These are phyloP conservation scores for Luidia sarsii DNA, from an alignment of 53 echinoderm and acorn worm species.

Conservation along the genomic window DNA sequence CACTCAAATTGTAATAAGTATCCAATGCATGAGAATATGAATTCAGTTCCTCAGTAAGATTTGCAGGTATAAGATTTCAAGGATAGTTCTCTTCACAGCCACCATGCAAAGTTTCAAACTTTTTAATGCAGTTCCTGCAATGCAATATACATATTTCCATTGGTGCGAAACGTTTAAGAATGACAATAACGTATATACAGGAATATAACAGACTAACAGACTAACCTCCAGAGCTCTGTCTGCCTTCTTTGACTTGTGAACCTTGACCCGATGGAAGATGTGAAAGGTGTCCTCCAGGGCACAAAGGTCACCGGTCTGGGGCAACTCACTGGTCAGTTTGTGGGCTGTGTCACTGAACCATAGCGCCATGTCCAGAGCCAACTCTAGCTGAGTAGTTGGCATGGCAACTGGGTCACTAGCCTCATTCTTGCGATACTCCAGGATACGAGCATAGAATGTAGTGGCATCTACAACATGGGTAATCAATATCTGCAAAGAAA, in stretches of 20 bases:
- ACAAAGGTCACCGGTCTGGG: conserved; percentile 56
- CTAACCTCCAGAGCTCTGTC: too few species aligned
- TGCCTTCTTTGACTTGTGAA: conserved; percentile 44
- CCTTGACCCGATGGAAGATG: conserved; percentile 62
- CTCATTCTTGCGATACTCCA: conserved; percentile 68
- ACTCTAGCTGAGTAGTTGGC: conserved; percentile 56
- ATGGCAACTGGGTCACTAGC: conserved; percentile 59
- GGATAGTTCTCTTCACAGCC: too few species aligned
- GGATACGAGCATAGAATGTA: conserved; percentile 78
- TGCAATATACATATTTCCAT: background rate
- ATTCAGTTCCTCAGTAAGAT: too few species aligned
- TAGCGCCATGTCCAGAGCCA: conserved; percentile 62
- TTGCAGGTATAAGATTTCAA: too few species aligned
- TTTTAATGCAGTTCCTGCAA: background rate
- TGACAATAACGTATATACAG: too few species aligned
- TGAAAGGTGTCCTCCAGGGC: conserved; percentile 60
- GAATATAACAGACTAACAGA: too few species aligned
- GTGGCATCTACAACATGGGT: conserved; percentile 78
- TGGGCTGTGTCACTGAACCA: conserved; percentile 63
- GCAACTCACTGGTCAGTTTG: conserved; percentile 5
- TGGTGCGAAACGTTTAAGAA: too few species aligned
- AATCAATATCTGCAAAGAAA: conserved; percentile 66
- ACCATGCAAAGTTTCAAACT: too few species aligned
- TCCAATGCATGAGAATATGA: too few species aligned
- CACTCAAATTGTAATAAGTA: too few species aligned